A percentile compares a stretch with the other conserved stretches of the same genome.
Evolutionary conservation across 2,797 vertebrate genomes (phyloP).

Genomic region (Lepilemur septentrionalis): DNA sequence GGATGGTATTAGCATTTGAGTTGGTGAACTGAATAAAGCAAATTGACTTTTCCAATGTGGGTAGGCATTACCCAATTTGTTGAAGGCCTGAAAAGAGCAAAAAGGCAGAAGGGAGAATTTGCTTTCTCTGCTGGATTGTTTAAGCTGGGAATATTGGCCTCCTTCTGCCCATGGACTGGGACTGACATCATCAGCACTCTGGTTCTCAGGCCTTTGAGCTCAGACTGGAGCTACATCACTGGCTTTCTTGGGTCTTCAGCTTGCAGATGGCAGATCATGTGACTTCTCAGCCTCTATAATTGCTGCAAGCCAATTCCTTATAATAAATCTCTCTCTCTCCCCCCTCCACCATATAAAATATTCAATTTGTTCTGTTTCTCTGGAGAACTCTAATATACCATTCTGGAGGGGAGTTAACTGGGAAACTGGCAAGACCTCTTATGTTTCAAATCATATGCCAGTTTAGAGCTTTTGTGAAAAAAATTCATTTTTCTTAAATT

Average conservation of each 20-base stretch:
- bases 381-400: background rate
- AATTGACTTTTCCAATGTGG: too few relatives aligned
- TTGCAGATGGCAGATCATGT: background rate
- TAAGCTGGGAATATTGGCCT: background rate
- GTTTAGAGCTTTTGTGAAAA: background rate
- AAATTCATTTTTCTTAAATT: background rate
- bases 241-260: background rate
- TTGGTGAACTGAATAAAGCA: background rate
- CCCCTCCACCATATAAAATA: background rate
- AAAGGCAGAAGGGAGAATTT: background rate
- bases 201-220: background rate
- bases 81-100: background rate
- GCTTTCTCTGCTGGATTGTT: background rate
- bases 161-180: background rate
- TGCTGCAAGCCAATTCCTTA: background rate
- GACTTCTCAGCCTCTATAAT: background rate
- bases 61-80: background rate
- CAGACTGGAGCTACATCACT: background rate
- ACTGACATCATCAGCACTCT: background rate
- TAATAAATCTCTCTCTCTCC: background rate
- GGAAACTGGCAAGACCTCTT: background rate
- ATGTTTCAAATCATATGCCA: background rate
- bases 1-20: background rate
- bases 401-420: background rate
- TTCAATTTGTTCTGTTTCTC: background rate